phyloP scores from a whole-genome alignment of 2,113 vertebrate species.

The Spea bombifrons region DNA sequence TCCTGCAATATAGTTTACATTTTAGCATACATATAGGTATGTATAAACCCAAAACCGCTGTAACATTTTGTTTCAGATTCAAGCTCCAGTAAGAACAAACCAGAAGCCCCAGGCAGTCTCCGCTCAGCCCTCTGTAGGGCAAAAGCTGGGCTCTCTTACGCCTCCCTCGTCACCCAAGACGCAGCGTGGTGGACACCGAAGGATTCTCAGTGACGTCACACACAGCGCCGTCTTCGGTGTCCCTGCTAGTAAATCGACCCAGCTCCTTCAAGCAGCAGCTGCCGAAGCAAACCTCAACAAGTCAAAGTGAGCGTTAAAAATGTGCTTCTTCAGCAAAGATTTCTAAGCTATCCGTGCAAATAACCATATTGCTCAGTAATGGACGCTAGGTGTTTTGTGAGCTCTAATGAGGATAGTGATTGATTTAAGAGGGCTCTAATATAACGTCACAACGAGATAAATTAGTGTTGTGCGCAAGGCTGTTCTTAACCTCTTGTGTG shows the following conservation, averaged over 20 bases:
- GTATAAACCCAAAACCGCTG: background rate
- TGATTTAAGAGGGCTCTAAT: no score
- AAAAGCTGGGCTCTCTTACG: slow-evolving; percentile 88
- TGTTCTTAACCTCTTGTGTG: no score
- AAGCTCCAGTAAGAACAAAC: slow-evolving; percentile 61
- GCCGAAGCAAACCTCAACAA: slow-evolving; percentile 97
- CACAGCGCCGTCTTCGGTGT: slow-evolving; percentile 95
- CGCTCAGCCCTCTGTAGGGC: slow-evolving; percentile 59
- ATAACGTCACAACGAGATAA: no score
- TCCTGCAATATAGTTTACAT: background rate
- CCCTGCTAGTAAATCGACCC: slow-evolving; percentile 94
- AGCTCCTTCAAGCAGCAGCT: slow-evolving; percentile 91
- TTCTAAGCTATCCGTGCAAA: no score
- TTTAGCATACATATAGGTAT: background rate
- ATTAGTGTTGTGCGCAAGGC: no score
- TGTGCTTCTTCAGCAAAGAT: no score
- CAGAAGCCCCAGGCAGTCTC: slow-evolving; percentile 54
- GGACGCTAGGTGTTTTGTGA: no score
- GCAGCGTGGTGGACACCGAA: slow-evolving; percentile 84
- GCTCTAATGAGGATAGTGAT: no score
- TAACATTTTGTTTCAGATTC: slow-evolving; percentile 49
- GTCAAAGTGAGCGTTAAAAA: slow-evolving; percentile 78
- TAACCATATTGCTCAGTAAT: no score
- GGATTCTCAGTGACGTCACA: slow-evolving; percentile 95
- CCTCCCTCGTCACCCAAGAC: slow-evolving; percentile 94